Evolutionary conservation across 2,888 invertebrate genomes (phyloP).

Genomic region (Xestia c-nigrum): DNA sequence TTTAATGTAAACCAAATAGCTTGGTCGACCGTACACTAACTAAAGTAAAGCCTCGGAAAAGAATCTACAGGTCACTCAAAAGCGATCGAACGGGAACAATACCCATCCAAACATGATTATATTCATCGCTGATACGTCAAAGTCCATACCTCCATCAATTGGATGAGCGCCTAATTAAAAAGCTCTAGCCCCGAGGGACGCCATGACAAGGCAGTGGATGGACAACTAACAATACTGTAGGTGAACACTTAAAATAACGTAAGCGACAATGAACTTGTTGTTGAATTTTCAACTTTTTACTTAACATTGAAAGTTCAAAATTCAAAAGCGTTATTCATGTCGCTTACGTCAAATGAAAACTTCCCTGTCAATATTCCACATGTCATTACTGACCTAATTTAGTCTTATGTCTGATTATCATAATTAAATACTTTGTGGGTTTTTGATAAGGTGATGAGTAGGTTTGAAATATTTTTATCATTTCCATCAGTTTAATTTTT

Average conservation of each 20-base stretch:
- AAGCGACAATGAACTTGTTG: neutral
- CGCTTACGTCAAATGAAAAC: neutral
- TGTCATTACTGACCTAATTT: conserved; percentile 40
- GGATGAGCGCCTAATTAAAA: conserved; percentile 53
- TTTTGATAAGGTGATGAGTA: conserved; percentile 36
- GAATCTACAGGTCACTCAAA: neutral
- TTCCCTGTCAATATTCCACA: conserved; percentile 4
- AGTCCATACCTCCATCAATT: conserved; percentile 38
- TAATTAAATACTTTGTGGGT: conserved; percentile 44
- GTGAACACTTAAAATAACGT: neutral
- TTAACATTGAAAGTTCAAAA: neutral
- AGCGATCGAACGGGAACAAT: conserved; percentile 14
- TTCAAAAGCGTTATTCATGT: neutral
- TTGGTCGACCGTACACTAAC: too few relatives aligned
- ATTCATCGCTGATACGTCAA: conserved; percentile 26
- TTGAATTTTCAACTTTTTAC: neutral
- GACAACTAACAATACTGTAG: conserved; percentile 7
- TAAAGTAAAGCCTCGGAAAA: neutral
- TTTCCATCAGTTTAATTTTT: conserved; percentile 12
- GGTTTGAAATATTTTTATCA: conserved; percentile 2
- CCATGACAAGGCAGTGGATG: conserved; percentile 32
- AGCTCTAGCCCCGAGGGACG: conserved; percentile 38
- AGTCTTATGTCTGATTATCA: conserved; percentile 35
- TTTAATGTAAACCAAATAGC: too few relatives aligned
- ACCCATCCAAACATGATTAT: neutral